phyloP scores from a whole-genome alignment of 2,888 invertebrate genomes.

The Ormyrus thymus region DNA sequence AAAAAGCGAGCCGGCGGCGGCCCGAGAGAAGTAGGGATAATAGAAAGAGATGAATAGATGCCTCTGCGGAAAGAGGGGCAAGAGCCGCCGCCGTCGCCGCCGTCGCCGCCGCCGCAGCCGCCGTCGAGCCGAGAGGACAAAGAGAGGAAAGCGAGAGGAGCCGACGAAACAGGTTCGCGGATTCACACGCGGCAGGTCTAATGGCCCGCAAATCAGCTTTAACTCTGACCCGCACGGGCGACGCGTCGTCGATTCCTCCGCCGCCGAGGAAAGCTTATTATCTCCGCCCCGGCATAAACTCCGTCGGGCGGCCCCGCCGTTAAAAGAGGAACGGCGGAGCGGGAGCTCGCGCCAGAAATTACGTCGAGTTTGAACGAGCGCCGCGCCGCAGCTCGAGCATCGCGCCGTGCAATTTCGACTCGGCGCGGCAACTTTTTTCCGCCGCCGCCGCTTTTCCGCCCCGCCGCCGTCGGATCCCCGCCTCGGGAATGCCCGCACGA shows the following conservation, averaged over 20 bases:
- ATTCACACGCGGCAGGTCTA: constrained; percentile 57
- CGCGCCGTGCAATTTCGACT: constrained; percentile 26
- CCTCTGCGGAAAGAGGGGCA: constrained; percentile 42
- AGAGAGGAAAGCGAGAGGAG: constrained; percentile 53
- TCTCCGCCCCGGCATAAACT: constrained; percentile 42
- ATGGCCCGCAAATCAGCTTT: constrained; percentile 57
- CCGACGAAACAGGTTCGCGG: constrained; percentile 59
- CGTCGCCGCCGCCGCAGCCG: too few species aligned
- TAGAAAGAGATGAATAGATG: constrained; percentile 47
- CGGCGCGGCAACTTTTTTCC: constrained; percentile 33
- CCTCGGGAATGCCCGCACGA: too few species aligned
- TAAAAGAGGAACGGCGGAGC: constrained; percentile 4
- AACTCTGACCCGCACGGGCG: too few species aligned
- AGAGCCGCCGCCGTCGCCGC: neutral
- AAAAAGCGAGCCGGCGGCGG: constrained; percentile 43
- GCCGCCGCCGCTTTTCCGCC: constrained; percentile 14
- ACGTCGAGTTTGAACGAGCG: constrained; percentile 35
- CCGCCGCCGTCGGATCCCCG: neutral
- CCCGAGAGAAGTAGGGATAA: constrained; percentile 31
- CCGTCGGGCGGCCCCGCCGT: constrained; percentile 24
- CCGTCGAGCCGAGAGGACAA: constrained; percentile 45
- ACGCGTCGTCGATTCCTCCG: too few species aligned
- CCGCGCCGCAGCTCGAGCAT: constrained; percentile 11
- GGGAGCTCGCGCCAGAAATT: constrained; percentile 26
- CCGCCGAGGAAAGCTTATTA: constrained; percentile 51